A percentile compares a stretch with the other conserved stretches of the same genome.
These are phyloP conservation scores for Pseudolaguvia tuberculata DNA, from an alignment of 2,113 vertebrate species.

Conservation along the genomic window DNA sequence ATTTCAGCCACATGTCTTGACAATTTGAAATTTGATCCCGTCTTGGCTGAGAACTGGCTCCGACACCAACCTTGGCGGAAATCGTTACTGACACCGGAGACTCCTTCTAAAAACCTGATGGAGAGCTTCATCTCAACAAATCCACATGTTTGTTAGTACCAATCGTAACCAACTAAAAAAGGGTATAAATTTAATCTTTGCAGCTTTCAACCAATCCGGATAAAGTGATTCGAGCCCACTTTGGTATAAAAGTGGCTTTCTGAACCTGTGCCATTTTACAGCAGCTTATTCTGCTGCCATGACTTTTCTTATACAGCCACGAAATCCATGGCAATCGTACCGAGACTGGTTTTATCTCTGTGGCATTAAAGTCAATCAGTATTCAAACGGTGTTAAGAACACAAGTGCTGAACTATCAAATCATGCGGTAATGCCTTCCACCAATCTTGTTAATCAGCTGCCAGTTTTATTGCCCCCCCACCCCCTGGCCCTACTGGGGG, in stretches of 20 bases:
- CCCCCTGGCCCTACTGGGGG: neutral
- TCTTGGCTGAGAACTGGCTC: neutral
- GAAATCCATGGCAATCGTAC: too few species aligned
- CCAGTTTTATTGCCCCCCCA: conserved; percentile 26
- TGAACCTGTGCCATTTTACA: neutral
- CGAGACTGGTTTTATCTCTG: neutral
- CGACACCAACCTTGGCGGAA: neutral
- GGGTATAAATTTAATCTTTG: too few species aligned
- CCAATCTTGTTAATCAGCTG: conserved; percentile 39
- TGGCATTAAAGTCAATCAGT: neutral
- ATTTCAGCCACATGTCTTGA: too few species aligned
- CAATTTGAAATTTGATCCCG: too few species aligned
- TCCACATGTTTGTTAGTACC: neutral
- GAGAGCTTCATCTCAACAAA: neutral
- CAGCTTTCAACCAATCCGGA: too few species aligned
- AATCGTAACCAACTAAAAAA: neutral
- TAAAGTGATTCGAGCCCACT: neutral
- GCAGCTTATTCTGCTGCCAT: too few species aligned
- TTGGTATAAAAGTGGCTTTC: neutral
- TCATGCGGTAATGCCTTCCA: conserved; percentile 9
- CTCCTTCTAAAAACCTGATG: neutral
- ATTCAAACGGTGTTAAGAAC: conserved; percentile 18
- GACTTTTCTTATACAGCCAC: neutral
- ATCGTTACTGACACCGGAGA: neutral
- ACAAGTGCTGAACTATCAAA: conserved; percentile 22